A percentile compares a stretch with the other conserved stretches of the same genome.
These are phyloP conservation scores for Resseliella maxima DNA, from an alignment of 2,888 invertebrate genomes.

Conservation along the genomic window DNA sequence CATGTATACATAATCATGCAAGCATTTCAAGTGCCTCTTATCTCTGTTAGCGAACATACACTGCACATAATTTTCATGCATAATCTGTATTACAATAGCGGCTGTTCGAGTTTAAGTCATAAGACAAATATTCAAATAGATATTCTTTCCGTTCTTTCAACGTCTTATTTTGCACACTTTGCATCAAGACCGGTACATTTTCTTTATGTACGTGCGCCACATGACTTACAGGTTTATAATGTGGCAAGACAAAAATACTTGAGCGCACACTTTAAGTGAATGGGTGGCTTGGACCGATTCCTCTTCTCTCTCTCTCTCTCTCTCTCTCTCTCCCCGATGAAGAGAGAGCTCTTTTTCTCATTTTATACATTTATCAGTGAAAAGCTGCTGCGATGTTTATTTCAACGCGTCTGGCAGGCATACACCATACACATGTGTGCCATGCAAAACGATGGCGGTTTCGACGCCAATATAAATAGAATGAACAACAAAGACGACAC, in stretches of 20 bases:
- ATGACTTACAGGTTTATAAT: conserved; percentile 44
- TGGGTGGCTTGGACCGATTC: background rate
- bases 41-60: background rate
- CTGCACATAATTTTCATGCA: conserved; percentile 31
- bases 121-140: conserved; percentile 55
- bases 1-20: background rate
- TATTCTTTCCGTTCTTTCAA: background rate
- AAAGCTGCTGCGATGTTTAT: background rate
- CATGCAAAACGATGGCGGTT: conserved; percentile 43
- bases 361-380: background rate
- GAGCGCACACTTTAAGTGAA: conserved; percentile 9
- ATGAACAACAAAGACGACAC: conserved; percentile 42
- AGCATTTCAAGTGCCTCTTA: background rate
- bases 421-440: background rate
- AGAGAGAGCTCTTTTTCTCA: no score
- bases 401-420: background rate
- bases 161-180: background rate
- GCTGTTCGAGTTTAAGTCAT: conserved; percentile 36
- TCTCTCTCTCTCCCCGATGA: no score
- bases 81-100: conserved; percentile 29
- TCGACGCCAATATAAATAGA: conserved; percentile 22
- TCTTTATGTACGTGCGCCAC: background rate
- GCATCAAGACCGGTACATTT: background rate
- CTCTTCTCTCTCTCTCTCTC: no score
- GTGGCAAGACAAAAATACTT: conserved; percentile 14